Evolutionary conservation across 1,140 invertebrate species (phyloP).

Genomic region (Lordiphosa mommai): DNA sequence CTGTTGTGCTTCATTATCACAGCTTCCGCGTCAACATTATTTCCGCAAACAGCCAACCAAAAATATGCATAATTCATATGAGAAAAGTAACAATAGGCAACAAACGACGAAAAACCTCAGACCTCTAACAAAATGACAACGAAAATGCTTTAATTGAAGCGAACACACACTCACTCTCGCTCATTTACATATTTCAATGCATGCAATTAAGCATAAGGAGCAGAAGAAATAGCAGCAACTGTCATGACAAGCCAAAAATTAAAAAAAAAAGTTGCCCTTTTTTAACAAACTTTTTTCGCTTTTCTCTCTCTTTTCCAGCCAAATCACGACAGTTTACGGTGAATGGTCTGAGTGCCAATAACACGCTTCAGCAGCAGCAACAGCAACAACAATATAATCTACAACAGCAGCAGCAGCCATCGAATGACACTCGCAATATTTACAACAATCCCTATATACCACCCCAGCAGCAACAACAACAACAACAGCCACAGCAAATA

Average conservation of each 20-base stretch:
- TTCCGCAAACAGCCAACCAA: constrained; percentile 49
- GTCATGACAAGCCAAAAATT: constrained; percentile 29
- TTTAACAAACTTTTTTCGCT: constrained; percentile 1
- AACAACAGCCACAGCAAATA: constrained; percentile 31
- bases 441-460: constrained; percentile 75
- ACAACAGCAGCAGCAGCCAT: constrained; percentile 52
- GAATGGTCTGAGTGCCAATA: constrained; percentile 71
- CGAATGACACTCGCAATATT: constrained; percentile 71
- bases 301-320: constrained; percentile 41
- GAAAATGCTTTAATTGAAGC: constrained; percentile 76
- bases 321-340: constrained; percentile 77
- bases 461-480: constrained; percentile 45
- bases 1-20: constrained; percentile 72
- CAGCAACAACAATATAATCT: constrained; percentile 50
- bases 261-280: constrained; percentile 1
- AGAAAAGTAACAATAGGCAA: constrained; percentile 76
- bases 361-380: constrained; percentile 67
- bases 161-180: constrained; percentile 8
- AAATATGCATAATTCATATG: constrained; percentile 78
- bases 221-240: constrained; percentile 20
- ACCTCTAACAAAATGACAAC: constrained; percentile 33
- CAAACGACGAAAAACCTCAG: constrained; percentile 57
- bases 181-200: constrained; percentile 78
- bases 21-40: constrained; percentile 77
- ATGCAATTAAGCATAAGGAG: constrained; percentile 63